These are phyloP conservation scores for Cydia fagiglandana DNA, from an alignment of 1,140 invertebrate genomes.

Conservation along the genomic window DNA sequence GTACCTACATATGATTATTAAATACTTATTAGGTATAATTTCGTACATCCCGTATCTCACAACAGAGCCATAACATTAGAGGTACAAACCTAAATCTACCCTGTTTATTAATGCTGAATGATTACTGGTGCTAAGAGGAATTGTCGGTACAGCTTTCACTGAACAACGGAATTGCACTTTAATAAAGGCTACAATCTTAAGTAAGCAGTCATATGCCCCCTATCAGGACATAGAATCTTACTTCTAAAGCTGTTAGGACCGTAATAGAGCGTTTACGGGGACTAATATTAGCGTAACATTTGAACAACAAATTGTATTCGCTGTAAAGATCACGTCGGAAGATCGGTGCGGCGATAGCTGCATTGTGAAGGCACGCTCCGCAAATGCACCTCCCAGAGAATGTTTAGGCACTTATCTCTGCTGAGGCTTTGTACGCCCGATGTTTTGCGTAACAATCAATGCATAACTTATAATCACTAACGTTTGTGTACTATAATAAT, in stretches of 20 bases:
- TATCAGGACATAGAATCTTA: conserved; percentile 5
- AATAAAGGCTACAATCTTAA: conserved; percentile 29
- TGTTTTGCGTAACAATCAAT: conserved; percentile 45
- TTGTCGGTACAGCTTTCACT: conserved; percentile 19
- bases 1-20: no score
- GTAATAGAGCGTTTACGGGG: conserved; percentile 30
- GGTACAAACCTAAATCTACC: background rate
- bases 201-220: conserved; percentile 8
- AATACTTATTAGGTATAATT: background rate
- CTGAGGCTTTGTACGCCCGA: conserved; percentile 32
- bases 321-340: conserved; percentile 35
- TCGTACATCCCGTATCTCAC: background rate
- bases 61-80: background rate
- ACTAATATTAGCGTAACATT: conserved; percentile 32
- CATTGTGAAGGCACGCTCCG: conserved; percentile 42
- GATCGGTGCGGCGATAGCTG: conserved; percentile 40
- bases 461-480: conserved; percentile 43
- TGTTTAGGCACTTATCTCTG: conserved; percentile 43
- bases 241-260: conserved; percentile 7
- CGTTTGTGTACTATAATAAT: conserved; percentile 39
- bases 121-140: conserved; percentile 15
- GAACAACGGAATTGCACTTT: conserved; percentile 22
- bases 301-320: conserved; percentile 39
- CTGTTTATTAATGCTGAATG: conserved; percentile 8
- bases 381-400: conserved; percentile 46